Evolutionary conservation across 2,888 invertebrate genomes (phyloP).

Genomic region (Branchipolynoe longqiensis): DNA sequence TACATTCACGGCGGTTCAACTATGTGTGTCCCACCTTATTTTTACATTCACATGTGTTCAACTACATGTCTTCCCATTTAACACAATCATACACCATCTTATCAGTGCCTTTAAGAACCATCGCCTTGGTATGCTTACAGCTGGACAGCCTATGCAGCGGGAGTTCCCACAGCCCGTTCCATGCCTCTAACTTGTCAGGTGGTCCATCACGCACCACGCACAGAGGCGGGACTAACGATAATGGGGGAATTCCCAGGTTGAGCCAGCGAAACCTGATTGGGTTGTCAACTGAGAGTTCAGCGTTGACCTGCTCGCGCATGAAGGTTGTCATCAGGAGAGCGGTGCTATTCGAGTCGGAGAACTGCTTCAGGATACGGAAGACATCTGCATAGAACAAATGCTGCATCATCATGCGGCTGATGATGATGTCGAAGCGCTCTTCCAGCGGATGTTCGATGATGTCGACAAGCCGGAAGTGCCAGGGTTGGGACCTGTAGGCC

Average conservation of each 20-base stretch:
- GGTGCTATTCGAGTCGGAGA: slow-evolving; percentile 63
- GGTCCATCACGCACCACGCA: slow-evolving; percentile 68
- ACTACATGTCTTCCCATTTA: no score
- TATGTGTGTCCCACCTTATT: no score
- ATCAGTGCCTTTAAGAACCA: slow-evolving; percentile 10
- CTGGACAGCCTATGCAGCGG: slow-evolving; percentile 61
- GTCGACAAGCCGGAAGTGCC: slow-evolving; percentile 64
- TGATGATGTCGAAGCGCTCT: slow-evolving; percentile 66
- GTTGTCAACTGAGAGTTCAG: slow-evolving; percentile 64
- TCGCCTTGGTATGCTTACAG: slow-evolving; percentile 49
- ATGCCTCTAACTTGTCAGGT: slow-evolving; percentile 60
- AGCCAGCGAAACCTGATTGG: slow-evolving; percentile 66
- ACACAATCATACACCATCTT: slow-evolving; percentile 30
- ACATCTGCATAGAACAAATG: slow-evolving; percentile 66
- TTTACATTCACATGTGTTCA: no score
- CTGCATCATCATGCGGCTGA: slow-evolving; percentile 67
- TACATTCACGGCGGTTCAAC: no score
- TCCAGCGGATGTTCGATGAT: slow-evolving; percentile 57
- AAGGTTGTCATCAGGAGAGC: slow-evolving; percentile 67
- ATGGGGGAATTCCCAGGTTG: slow-evolving; percentile 68
- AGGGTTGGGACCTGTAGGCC: slow-evolving; percentile 53
- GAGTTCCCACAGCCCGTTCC: slow-evolving; percentile 67
- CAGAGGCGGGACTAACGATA: slow-evolving; percentile 64
- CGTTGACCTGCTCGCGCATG: slow-evolving; percentile 51
- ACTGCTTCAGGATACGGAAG: slow-evolving; percentile 57